Conservation (phyloP, 2,888 invertebrate genomes). For the Eupithecia abbreviata region DNA sequence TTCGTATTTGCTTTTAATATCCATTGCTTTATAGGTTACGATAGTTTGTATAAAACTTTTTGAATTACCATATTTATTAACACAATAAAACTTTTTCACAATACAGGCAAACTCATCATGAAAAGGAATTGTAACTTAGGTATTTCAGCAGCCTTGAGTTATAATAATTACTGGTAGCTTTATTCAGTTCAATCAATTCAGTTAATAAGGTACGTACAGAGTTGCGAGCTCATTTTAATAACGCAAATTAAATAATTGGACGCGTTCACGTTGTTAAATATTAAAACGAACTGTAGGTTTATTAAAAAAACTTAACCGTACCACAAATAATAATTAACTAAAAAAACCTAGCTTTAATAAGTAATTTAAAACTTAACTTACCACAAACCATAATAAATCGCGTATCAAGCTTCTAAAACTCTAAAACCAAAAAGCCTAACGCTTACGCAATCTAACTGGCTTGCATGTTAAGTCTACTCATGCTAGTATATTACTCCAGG, state of each 20-base stretch:
- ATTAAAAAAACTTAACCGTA: neutral
- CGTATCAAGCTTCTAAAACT: slow-evolving; percentile 24
- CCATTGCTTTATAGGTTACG: neutral
- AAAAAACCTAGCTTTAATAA: neutral
- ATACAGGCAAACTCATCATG: neutral
- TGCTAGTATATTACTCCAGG: neutral
- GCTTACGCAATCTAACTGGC: slow-evolving; percentile 19
- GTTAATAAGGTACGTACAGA: neutral
- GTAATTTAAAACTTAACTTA: neutral
- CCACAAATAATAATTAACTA: neutral
- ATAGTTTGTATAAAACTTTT: neutral
- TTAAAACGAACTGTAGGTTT: neutral
- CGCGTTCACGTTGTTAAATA: neutral
- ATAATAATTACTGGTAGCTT: neutral
- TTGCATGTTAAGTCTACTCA: neutral
- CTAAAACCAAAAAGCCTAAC: slow-evolving; percentile 26
- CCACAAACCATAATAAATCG: neutral
- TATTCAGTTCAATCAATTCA: neutral
- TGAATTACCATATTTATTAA: neutral
- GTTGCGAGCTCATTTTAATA: neutral
- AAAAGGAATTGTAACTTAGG: neutral
- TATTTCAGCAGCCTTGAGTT: neutral
- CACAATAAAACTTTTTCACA: neutral
- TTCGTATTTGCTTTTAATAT: neutral
- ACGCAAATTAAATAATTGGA: neutral